Evolutionary conservation across 2,113 vertebrate species (phyloP).

Genomic region (Trogon surrucura): DNA sequence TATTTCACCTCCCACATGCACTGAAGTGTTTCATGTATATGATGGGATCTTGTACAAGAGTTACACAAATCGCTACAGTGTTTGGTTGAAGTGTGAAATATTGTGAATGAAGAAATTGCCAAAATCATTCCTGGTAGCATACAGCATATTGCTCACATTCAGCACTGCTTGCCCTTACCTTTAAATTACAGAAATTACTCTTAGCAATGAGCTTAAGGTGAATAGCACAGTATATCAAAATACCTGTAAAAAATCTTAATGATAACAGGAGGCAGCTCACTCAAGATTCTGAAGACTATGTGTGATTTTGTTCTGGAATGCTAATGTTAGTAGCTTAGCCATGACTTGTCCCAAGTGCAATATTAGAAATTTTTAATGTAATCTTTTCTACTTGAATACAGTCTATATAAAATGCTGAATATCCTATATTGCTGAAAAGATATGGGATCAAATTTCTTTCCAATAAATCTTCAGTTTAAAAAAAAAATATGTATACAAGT

Average conservation of each 20-base stretch:
- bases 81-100: slow-evolving; percentile 42
- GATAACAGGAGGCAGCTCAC: not conserved
- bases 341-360: slow-evolving; percentile 65
- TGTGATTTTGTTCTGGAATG: slow-evolving; percentile 47
- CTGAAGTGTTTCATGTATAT: not conserved
- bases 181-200: not conserved
- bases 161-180: slow-evolving; percentile 6
- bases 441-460: slow-evolving; percentile 67
- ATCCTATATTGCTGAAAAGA: slow-evolving; percentile 61
- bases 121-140: not conserved
- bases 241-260: not conserved
- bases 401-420: slow-evolving; percentile 61
- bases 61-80: not conserved
- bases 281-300: not conserved
- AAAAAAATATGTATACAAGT: not conserved
- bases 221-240: not conserved
- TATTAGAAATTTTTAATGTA: slow-evolving; percentile 54
- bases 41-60: not conserved
- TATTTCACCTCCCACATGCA: not conserved
- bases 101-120: slow-evolving; percentile 52
- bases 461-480: slow-evolving; percentile 74
- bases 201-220: not conserved
- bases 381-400: slow-evolving; percentile 73
- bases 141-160: not conserved
- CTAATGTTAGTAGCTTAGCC: slow-evolving; percentile 49